Evolutionary conservation across 2,797 vertebrate species (phyloP).

Genomic region (Arrhamphus sclerolepis): DNA sequence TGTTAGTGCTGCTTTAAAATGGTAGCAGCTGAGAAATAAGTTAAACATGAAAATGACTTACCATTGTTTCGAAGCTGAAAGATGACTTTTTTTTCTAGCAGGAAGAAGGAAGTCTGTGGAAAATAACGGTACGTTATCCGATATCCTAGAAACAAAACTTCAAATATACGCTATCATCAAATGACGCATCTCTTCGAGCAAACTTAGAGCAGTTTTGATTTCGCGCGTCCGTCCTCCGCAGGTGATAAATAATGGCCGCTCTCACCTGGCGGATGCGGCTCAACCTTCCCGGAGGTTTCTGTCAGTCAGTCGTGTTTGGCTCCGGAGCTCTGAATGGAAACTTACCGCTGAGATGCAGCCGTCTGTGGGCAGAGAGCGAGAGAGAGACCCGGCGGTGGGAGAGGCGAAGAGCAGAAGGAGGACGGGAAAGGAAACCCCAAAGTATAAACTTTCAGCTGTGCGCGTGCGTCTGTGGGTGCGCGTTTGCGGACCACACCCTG

Average conservation of each 20-base stretch:
- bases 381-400: constrained; percentile 5
- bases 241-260: constrained; percentile 1
- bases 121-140: constrained; percentile 1
- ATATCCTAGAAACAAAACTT: not conserved
- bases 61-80: constrained; percentile 59
- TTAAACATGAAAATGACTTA: constrained; percentile 51
- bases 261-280: constrained; percentile 26
- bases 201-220: not conserved
- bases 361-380: constrained; percentile 12
- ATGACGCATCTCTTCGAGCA: no score
- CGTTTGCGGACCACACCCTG: constrained; percentile 60
- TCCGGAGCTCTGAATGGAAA: not conserved
- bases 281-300: not conserved
- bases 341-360: constrained; percentile 53
- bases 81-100: not conserved
- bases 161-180: not conserved
- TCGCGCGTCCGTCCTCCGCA: not conserved
- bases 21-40: not conserved
- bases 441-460: constrained; percentile 37
- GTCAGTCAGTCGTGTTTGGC: not conserved
- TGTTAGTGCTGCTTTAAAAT: not conserved
- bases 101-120: constrained; percentile 33
- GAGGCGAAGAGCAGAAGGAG: constrained; percentile 29
- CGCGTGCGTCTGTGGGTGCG: constrained; percentile 19
- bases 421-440: not conserved